Base-by-base conservation (phyloP, 2,797 vertebrate species). In the Podargus strigoides region DNA sequence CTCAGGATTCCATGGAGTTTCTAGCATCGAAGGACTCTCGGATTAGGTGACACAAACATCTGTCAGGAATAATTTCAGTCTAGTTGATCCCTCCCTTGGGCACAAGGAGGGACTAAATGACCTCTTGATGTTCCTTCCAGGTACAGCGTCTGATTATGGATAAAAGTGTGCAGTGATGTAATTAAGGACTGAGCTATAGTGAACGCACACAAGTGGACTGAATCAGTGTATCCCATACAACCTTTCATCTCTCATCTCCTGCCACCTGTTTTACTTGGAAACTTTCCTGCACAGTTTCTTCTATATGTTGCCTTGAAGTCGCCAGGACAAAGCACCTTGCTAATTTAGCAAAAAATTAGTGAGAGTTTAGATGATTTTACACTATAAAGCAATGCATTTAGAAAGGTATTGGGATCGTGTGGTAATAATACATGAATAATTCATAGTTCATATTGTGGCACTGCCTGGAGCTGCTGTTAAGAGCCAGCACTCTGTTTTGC, bases 11-110 rank as follows among this genome's bases (percentile, higher is more conserved):
- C n/a, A 59, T 47, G n/a, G 62, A 39, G 39, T 55, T 85, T 77
- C 62, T 42, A 87, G 55, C 50, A 73, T 4, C 2, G 12, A 85
- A 88, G 36, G 47, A 73, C 47, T 94, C 69, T 62, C 52, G 82
- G 63, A 94, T 88, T 17, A 94, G 91, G 94, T 95, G 86, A 96
- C 55, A 69, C 28, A 76, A 91, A 84, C 41, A 95, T 79, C 77
- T 89, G 44, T 74, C 59, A 88, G 55, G 34, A 87, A 63, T 74
- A 67, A 87, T 94, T 94, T 79, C 69, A 56, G 63, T 26, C 63
- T 79, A 88, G 47, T 39, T 82, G 64, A 91, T 93, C 50, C 41
- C 30, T 91, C 77, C 69, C 46, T 67, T 39, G 77, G 27, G 74
- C 44, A 79, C 20, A 59, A 44, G 47, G 21, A 90, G 36, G 77